A percentile compares a stretch with the other conserved stretches of the same genome.
Evolutionary conservation across 2,888 invertebrate genomes (phyloP).

Genomic region (Graphium colonna): DNA sequence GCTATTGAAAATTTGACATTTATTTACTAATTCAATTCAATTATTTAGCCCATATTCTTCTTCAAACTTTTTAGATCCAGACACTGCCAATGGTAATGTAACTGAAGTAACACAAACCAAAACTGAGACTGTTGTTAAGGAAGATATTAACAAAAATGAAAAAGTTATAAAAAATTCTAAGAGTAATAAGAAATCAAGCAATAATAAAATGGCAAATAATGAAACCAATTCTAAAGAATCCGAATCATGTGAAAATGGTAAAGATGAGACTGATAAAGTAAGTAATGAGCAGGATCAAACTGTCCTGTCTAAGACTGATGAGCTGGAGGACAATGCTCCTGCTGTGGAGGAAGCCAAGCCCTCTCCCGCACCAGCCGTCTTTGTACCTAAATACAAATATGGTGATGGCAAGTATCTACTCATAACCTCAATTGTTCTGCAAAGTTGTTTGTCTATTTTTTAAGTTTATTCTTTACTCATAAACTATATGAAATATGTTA

Average conservation of each 20-base stretch:
- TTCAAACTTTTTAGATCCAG: constrained; percentile 51
- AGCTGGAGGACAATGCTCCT: constrained; percentile 25
- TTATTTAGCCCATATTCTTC: no score
- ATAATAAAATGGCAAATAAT: constrained; percentile 52
- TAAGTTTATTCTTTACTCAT: no score
- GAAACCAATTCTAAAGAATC: constrained; percentile 47
- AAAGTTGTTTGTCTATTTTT: no score
- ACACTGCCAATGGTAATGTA: constrained; percentile 66
- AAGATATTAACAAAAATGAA: constrained; percentile 70
- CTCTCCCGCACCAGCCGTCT: constrained; percentile 35
- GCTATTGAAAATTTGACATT: no score
- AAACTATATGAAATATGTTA: no score
- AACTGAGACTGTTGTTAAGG: constrained; percentile 55
- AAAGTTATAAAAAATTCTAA: constrained; percentile 60
- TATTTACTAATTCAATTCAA: no score
- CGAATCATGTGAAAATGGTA: constrained; percentile 68
- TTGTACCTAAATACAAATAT: constrained; percentile 70
- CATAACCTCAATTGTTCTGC: no score
- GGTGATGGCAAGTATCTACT: constrained; percentile 50
- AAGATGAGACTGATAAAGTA: constrained; percentile 75
- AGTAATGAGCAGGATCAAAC: constrained; percentile 51
- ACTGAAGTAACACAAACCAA: constrained; percentile 44
- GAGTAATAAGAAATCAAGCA: constrained; percentile 51
- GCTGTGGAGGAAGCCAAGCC: constrained; percentile 26
- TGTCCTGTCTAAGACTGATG: constrained; percentile 30